Evolutionary conservation across 2,888 invertebrate genomes (phyloP).

Genomic region (Drosophila paranaensis): DNA sequence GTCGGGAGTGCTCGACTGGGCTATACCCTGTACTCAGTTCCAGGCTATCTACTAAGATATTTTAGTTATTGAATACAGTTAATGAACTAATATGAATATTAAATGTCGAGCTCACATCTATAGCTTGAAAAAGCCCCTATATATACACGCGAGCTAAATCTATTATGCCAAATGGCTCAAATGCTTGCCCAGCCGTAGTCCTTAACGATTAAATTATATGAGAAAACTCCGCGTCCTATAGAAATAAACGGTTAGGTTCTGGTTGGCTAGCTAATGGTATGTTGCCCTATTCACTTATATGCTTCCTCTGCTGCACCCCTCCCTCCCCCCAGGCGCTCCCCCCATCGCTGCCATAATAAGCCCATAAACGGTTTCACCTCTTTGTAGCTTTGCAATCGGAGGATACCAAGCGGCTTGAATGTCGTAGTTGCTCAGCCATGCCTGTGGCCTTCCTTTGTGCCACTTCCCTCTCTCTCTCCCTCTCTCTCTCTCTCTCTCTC

Average conservation of each 20-base stretch:
- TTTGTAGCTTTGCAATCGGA: slow-evolving; percentile 13
- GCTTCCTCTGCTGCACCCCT: slow-evolving; percentile 11
- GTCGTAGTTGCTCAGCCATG: slow-evolving; percentile 22
- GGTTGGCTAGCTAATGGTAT: slow-evolving; percentile 12
- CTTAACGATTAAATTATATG: background rate
- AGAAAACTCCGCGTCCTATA: background rate
- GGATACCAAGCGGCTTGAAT: slow-evolving; percentile 22
- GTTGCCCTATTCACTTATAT: slow-evolving; percentile 18
- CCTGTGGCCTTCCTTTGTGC: slow-evolving; percentile 48
- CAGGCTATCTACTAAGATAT: background rate
- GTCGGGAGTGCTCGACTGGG: background rate
- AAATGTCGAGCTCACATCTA: background rate
- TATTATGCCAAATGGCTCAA: background rate
- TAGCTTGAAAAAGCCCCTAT: background rate
- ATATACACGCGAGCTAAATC: background rate
- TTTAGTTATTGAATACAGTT: too few relatives aligned
- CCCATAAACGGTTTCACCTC: slow-evolving; percentile 20
- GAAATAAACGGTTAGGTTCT: slow-evolving; percentile 6
- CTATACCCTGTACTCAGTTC: background rate
- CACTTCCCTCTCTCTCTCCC: slow-evolving; percentile 6
- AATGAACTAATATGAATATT: too few relatives aligned
- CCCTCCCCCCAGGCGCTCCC: slow-evolving; percentile 1
- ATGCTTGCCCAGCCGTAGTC: background rate
- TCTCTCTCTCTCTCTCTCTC: too few relatives aligned
- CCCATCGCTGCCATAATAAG: slow-evolving; percentile 4